phyloP scores from a whole-genome alignment of 2,797 vertebrate species.

The Poecile montanus region DNA sequence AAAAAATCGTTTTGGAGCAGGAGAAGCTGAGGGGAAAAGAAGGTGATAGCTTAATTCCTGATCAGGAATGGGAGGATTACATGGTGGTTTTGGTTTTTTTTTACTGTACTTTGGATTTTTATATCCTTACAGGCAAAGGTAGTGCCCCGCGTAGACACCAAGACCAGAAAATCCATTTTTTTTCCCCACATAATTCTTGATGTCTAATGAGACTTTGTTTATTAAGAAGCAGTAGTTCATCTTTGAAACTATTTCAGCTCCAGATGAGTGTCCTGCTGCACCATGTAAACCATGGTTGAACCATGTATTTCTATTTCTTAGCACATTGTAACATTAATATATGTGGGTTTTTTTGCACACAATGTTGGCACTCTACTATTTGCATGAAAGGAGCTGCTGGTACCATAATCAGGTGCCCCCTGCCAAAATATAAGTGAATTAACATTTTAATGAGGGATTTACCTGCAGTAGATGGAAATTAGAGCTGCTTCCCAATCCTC shows the following conservation, averaged over 20 bases:
- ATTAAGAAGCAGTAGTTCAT: neutral
- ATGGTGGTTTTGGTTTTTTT: neutral
- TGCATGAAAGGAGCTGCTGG: neutral
- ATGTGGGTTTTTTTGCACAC: rapidly evolving
- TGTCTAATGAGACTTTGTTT: neutral
- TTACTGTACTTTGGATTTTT: neutral
- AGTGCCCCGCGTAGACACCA: neutral
- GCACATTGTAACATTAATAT: neutral
- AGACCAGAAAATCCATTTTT: neutral
- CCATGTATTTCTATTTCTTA: neutral
- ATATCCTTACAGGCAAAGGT: neutral
- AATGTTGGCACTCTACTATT: neutral
- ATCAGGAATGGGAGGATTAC: neutral
- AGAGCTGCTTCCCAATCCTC: constrained; percentile 8
- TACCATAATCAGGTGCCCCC: neutral
- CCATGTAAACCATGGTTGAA: neutral
- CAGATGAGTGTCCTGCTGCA: neutral
- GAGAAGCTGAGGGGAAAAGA: neutral
- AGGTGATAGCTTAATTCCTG: neutral
- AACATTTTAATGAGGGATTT: constrained; percentile 5
- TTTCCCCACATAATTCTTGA: neutral
- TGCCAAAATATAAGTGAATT: constrained; percentile 1
- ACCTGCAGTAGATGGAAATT: constrained; percentile 6
- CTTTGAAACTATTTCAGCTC: neutral
- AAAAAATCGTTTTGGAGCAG: neutral